Conservation (phyloP, 2,113 vertebrate species). For the Vireo altiloquus region DNA sequence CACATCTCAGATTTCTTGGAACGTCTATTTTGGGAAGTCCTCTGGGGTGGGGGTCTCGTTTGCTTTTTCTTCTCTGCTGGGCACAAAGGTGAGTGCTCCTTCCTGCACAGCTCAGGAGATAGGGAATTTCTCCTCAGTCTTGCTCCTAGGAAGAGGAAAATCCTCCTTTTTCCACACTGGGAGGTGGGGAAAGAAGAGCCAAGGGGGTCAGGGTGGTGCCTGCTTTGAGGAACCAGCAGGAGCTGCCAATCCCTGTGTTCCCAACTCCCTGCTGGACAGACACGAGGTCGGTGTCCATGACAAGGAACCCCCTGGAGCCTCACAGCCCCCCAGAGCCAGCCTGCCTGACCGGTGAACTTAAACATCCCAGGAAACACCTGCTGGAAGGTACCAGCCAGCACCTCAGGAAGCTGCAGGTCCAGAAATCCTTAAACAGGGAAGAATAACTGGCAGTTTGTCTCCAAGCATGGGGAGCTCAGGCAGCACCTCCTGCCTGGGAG, state of each 20-base stretch:
- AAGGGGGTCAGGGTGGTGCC: neutral
- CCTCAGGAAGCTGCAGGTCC: neutral
- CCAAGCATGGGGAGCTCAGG: neutral
- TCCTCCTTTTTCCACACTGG: neutral
- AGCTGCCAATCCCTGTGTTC: neutral
- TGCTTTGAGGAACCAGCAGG: fast-evolving
- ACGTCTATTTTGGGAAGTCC: neutral
- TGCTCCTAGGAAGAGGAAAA: neutral
- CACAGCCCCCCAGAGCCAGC: neutral
- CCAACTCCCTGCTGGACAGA: fast-evolving
- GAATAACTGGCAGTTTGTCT: neutral
- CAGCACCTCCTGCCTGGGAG: neutral
- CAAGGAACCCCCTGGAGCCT: neutral
- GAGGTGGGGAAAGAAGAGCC: neutral
- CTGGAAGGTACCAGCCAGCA: neutral
- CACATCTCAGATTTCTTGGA: neutral
- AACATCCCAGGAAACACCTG: neutral
- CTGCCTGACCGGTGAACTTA: neutral
- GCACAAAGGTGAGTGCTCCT: neutral
- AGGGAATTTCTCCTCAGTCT: neutral
- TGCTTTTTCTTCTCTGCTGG: neutral
- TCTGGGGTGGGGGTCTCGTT: neutral
- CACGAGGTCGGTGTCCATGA: fast-evolving
- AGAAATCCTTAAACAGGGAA: neutral
- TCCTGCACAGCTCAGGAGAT: neutral